Evolutionary conservation across 2,113 vertebrate genomes (phyloP).

Genomic region (Prolemur simus): DNA sequence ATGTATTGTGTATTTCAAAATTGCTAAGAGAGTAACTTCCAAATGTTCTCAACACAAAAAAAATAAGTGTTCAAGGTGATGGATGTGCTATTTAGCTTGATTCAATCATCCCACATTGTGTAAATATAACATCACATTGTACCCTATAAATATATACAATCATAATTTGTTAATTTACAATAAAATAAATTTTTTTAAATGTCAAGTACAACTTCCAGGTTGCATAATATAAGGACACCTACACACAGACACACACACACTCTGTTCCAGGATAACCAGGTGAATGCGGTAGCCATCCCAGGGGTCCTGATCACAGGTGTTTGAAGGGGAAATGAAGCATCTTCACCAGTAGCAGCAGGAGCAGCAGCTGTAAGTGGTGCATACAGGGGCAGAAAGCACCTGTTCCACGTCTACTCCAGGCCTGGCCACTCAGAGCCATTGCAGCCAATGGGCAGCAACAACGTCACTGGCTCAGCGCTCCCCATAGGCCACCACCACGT

Average conservation of each 20-base stretch:
- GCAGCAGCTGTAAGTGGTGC: neutral
- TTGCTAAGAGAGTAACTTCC: neutral
- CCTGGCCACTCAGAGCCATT: neutral
- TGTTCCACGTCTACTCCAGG: fast-evolving
- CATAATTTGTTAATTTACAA: neutral
- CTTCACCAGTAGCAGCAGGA: neutral
- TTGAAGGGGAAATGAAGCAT: too few relatives aligned
- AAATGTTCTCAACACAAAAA: neutral
- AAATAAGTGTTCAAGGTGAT: neutral
- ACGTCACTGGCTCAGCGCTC: neutral
- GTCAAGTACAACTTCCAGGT: neutral
- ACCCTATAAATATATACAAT: neutral
- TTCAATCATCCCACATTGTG: too few relatives aligned
- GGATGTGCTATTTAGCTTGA: neutral
- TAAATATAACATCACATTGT: neutral
- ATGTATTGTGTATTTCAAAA: neutral
- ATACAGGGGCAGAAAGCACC: neutral
- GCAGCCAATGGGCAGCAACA: neutral
- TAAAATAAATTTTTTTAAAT: neutral
- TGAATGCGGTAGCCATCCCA: fast-evolving
- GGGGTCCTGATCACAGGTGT: neutral
- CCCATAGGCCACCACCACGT: fast-evolving
- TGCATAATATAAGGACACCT: neutral
- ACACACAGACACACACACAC: fast-evolving
- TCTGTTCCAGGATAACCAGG: too few relatives aligned